phyloP scores from a whole-genome alignment of 2,797 vertebrate species.

The Lophius americanus region DNA sequence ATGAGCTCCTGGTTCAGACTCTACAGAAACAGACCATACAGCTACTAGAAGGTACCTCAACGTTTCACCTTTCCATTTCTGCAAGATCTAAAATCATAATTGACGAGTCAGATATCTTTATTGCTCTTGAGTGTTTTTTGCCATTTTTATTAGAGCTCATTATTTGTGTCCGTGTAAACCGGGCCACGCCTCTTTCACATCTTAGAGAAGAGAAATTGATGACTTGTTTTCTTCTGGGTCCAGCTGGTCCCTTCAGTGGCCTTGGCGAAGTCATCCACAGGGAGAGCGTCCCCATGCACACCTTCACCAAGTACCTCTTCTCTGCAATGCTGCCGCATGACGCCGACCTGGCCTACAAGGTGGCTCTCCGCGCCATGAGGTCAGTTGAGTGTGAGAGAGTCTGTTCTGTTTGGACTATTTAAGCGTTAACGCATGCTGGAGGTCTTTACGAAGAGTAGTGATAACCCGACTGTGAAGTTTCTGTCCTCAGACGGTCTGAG shows the following conservation, averaged over 20 bases:
- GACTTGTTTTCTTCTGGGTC: neutral
- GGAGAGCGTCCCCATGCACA: conserved; percentile 98
- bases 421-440: neutral
- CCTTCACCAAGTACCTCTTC: conserved; percentile 98
- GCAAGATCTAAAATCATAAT: too few species aligned
- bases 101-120: neutral
- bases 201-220: neutral
- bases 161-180: neutral
- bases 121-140: neutral
- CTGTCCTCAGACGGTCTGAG: too few species aligned
- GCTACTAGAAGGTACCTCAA: conserved; percentile 89
- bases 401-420: neutral
- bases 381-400: conserved; percentile 64
- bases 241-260: conserved; percentile 96
- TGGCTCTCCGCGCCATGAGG: conserved; percentile 97
- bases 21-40: conserved; percentile 93
- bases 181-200: too few species aligned
- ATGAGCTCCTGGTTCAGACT: conserved; percentile 90
- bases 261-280: conserved; percentile 96
- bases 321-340: conserved; percentile 94
- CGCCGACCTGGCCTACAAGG: conserved; percentile 94
- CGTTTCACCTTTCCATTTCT: neutral
- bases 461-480: neutral
- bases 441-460: neutral
- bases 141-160: neutral